These are phyloP conservation scores for Parotocinclus haroldoi DNA, from an alignment of 2,797 vertebrate genomes.

Conservation along the genomic window DNA sequence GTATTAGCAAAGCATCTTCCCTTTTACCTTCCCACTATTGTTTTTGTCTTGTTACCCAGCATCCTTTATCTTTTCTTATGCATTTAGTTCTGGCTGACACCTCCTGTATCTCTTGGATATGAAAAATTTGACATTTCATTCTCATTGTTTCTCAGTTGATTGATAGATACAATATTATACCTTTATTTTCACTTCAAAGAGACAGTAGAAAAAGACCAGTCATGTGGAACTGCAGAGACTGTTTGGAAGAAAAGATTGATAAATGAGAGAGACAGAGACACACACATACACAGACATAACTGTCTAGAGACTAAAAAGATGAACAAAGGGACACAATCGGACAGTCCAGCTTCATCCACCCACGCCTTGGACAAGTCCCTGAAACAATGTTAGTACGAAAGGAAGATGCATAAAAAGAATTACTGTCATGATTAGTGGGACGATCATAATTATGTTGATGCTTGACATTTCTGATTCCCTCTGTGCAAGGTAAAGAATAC, in stretches of 20 bases:
- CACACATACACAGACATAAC: conserved; percentile 5
- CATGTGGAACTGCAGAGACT: conserved; percentile 31
- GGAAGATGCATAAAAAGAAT: background rate
- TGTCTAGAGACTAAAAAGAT: conserved; percentile 19
- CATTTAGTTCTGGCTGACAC: conserved; percentile 22
- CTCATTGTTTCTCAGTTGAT: conserved; percentile 32
- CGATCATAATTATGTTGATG: background rate
- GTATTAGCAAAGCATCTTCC: background rate
- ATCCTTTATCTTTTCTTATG: conserved; percentile 23
- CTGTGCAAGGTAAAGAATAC: background rate
- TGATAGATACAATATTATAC: conserved; percentile 38
- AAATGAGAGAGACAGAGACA: conserved; percentile 20
- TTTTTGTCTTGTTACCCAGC: conserved; percentile 16
- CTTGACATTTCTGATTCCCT: background rate
- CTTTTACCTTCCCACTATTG: background rate
- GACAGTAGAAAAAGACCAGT: conserved; percentile 26
- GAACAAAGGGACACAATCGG: conserved; percentile 30
- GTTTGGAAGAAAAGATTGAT: conserved; percentile 35
- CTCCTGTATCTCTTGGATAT: conserved; percentile 28
- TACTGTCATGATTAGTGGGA: background rate
- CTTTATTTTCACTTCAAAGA: conserved; percentile 36
- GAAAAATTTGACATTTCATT: conserved; percentile 35
- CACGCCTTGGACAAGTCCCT: background rate
- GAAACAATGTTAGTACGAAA: conserved; percentile 8
- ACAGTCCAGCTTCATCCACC: conserved; percentile 10